These are phyloP conservation scores for Raja brachyura DNA, from an alignment of 2,113 vertebrate species.

Conservation along the genomic window DNA sequence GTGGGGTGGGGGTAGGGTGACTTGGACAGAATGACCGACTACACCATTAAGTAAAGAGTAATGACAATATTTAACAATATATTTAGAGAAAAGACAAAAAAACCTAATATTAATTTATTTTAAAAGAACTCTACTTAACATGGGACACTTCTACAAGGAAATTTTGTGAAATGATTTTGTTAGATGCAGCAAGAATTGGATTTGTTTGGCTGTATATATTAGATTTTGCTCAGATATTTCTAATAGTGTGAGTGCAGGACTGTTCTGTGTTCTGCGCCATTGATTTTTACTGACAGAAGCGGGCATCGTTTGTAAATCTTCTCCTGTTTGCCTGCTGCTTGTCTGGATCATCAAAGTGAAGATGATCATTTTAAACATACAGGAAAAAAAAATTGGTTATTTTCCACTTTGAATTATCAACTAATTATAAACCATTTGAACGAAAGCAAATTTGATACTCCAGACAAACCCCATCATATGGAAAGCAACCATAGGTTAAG, in stretches of 20 bases:
- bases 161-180: slow-evolving; percentile 54
- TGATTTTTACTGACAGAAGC: slow-evolving; percentile 55
- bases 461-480: slow-evolving; percentile 64
- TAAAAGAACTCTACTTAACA: slow-evolving; percentile 67
- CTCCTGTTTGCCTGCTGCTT: slow-evolving; percentile 81
- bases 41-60: slow-evolving; percentile 46
- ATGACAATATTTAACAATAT: slow-evolving; percentile 87
- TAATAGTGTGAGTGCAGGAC: slow-evolving; percentile 54
- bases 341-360: slow-evolving; percentile 69
- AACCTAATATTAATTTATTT: slow-evolving; percentile 96
- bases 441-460: slow-evolving; percentile 45
- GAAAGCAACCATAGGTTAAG: slow-evolving; percentile 68
- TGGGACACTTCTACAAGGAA: slow-evolving; percentile 62
- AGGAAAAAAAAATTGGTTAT: slow-evolving; percentile 41
- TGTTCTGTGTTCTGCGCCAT: slow-evolving; percentile 45
- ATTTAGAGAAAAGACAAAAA: slow-evolving; percentile 64
- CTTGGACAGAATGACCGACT: slow-evolving; percentile 50
- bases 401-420: not conserved
- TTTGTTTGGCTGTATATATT: slow-evolving; percentile 52
- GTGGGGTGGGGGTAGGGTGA: slow-evolving; percentile 41
- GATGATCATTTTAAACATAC: slow-evolving; percentile 55
- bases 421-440: slow-evolving; percentile 34
- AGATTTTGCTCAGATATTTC: slow-evolving; percentile 54
- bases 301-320: slow-evolving; percentile 50
- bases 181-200: slow-evolving; percentile 57